These are phyloP conservation scores for Leptoteleia sp. DNA, from an alignment of 1,140 invertebrate species.

Conservation along the genomic window DNA sequence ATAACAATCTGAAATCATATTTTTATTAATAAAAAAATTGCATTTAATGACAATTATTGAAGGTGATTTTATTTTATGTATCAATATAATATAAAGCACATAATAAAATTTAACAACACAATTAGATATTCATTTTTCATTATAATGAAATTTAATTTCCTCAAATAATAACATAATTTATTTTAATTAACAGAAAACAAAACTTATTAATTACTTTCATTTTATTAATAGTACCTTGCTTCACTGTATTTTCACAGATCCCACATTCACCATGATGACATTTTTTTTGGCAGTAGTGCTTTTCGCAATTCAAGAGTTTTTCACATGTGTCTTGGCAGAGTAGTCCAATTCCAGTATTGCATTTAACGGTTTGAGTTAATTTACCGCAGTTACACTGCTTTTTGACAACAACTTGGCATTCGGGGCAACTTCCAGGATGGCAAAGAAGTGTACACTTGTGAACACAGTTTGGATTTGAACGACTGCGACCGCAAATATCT, in stretches of 20 bases:
- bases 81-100: no score
- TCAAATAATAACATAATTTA: no score
- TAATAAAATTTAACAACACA: background rate
- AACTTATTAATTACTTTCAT: no score
- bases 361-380: slow-evolving; percentile 86
- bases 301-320: slow-evolving; percentile 86
- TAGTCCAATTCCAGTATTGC: slow-evolving; percentile 85
- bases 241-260: slow-evolving; percentile 82
- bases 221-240: slow-evolving; percentile 66
- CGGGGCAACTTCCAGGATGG: slow-evolving; percentile 94
- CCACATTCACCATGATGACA: slow-evolving; percentile 90
- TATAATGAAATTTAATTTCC: no score
- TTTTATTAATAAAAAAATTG: background rate
- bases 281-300: slow-evolving; percentile 89
- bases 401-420: slow-evolving; percentile 80
- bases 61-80: no score
- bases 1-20: slow-evolving; percentile 82
- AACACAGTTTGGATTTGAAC: slow-evolving; percentile 83
- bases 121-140: no score
- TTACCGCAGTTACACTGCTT: slow-evolving; percentile 89
- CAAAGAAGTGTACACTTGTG: slow-evolving; percentile 94
- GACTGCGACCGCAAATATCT: slow-evolving; percentile 87
- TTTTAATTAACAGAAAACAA: no score
- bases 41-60: no score
- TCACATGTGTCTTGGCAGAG: slow-evolving; percentile 89